phyloP scores from a whole-genome alignment of 2,888 invertebrate species.

The Argynnis bischoffii region DNA sequence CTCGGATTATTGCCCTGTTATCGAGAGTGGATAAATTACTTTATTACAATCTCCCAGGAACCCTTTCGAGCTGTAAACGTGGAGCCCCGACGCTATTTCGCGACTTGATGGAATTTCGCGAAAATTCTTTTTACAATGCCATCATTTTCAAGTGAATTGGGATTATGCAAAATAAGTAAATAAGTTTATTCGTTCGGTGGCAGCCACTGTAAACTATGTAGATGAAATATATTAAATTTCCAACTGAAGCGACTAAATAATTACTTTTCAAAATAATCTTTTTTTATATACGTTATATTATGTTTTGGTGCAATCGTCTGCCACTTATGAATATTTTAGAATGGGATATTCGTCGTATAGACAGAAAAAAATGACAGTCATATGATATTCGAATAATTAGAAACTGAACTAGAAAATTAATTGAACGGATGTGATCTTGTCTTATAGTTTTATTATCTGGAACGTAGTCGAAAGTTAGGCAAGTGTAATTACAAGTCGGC shows the following conservation, averaged over 20 bases:
- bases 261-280: no score
- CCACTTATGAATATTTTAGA: no score
- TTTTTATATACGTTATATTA: no score
- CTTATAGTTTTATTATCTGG: constrained; percentile 33
- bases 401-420: constrained; percentile 1
- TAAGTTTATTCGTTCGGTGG: constrained; percentile 41
- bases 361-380: neutral
- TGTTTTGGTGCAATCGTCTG: no score
- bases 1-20: constrained; percentile 73
- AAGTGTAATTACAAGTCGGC: constrained; percentile 30
- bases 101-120: constrained; percentile 64
- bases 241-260: constrained; percentile 2
- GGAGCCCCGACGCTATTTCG: constrained; percentile 61
- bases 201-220: constrained; percentile 17
- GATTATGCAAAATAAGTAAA: constrained; percentile 53
- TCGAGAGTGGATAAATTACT: constrained; percentile 79
- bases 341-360: neutral
- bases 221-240: constrained; percentile 25
- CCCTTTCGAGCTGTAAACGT: constrained; percentile 53
- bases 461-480: constrained; percentile 29
- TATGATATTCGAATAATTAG: neutral
- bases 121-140: constrained; percentile 64
- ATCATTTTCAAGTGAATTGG: constrained; percentile 54
- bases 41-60: constrained; percentile 68
- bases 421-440: constrained; percentile 23